These are phyloP conservation scores for Erythrolamprus reginae DNA, from an alignment of 2,113 vertebrate species.

Conservation along the genomic window DNA sequence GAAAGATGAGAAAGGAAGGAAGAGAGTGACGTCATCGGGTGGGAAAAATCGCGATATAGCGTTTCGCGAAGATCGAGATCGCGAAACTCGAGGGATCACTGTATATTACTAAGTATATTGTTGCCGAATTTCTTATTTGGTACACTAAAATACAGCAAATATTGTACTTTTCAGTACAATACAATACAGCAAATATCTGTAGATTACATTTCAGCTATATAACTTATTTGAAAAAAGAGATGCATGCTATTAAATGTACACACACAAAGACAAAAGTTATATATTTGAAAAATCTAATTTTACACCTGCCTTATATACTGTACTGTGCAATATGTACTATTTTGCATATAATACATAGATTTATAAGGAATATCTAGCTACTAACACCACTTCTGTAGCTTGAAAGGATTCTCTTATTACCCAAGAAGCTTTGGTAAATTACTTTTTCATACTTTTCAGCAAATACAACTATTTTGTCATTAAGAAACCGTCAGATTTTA, in stretches of 20 bases:
- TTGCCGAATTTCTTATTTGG: not conserved
- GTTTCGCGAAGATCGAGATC: too few species aligned
- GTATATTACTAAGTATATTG: too few species aligned
- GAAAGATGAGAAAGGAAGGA: too few species aligned
- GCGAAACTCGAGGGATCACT: too few species aligned
- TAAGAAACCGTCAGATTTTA: slow-evolving; percentile 38
- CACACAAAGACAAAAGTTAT: not conserved
- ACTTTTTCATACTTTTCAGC: slow-evolving; percentile 28
- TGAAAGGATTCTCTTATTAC: slow-evolving; percentile 26
- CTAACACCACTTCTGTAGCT: slow-evolving; percentile 2
- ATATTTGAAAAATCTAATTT: not conserved
- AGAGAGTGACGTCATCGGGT: too few species aligned
- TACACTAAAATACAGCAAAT: too few species aligned
- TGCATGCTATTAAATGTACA: not conserved
- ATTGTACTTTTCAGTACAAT: too few species aligned
- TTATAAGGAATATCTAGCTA: not conserved
- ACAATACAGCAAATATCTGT: not conserved
- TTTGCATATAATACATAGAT: not conserved
- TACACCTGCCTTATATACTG: not conserved
- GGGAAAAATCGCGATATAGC: too few species aligned
- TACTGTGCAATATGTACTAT: not conserved
- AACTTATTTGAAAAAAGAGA: slow-evolving; percentile 5
- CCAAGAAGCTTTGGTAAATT: not conserved
- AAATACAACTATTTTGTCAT: slow-evolving; percentile 26
- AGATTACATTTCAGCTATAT: not conserved